Base-by-base conservation (phyloP, 2,113 vertebrate genomes). In the Erythrolamprus reginae region DNA sequence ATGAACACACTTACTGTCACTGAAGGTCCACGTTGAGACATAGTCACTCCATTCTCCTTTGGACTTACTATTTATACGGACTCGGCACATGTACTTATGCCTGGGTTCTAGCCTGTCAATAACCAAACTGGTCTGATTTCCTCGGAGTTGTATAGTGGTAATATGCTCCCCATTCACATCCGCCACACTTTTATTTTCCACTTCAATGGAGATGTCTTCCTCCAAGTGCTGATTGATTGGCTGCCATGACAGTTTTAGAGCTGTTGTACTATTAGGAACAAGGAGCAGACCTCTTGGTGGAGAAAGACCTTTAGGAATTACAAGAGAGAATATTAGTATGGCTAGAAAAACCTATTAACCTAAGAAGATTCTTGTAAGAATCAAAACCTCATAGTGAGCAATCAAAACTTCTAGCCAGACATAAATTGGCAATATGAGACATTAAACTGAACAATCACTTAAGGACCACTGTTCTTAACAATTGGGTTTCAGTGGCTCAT, bases 21-120 rank as follows among this genome's bases (percentile, higher is more conserved):
- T 98, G 61, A 97, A 97, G 38, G 98, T 98, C 98, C 98, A 98
- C 3, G 98, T 97, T 0, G 94, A 96, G 28, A 98, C 94, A 24
- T 96, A 96, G 90, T 97, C 96, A 92, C 98, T 98, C 97, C 97
- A 97, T 91, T 97, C 97, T 88, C 97, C 97, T 77, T 96, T 95
- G 24, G 96, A 96, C 47, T 95, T 97, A 93, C 96, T 97, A 90
- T 97, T 97, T 58, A 98, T 96, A 86, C 97, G 94, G 65, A 98
- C 97, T 87, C 96, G 95, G 91, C 98, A 98, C 92, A 96, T 88
- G 19, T 98, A 98, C 82, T 98, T 96, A 94, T 97, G 96, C 93
- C 97, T 97, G 93, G 98, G 97, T 77, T 96, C 94, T 88, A 98
- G 96, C 45, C 95, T 92, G 50, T 94, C 96, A 86, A 98, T 96